Evolutionary conservation across 2,113 vertebrate genomes (phyloP).

Genomic region (Siniperca chuatsi): DNA sequence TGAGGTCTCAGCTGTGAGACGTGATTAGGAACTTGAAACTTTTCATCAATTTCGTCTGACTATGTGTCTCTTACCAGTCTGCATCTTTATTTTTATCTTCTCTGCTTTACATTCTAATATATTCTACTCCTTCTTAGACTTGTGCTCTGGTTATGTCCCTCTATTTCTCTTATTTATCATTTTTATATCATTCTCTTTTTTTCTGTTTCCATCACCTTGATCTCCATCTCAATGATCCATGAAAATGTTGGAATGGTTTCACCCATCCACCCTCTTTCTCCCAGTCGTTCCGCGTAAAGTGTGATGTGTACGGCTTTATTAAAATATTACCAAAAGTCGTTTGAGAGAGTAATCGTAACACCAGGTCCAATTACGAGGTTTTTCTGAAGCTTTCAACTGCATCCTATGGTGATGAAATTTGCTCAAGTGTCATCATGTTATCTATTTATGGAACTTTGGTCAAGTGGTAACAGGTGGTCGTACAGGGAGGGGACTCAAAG

Average conservation of each 20-base stretch:
- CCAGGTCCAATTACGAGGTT: background rate
- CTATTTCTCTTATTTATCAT: too few species aligned
- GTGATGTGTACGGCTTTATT: background rate
- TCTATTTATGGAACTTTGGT: background rate
- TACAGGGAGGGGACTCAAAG: too few species aligned
- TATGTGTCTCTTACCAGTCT: background rate
- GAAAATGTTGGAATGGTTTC: background rate
- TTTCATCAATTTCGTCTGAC: slow-evolving; percentile 10
- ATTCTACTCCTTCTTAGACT: background rate
- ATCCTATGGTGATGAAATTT: background rate
- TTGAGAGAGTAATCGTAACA: background rate
- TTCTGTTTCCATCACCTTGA: background rate
- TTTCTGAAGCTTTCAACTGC: too few species aligned
- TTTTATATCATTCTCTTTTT: too few species aligned
- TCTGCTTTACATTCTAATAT: background rate
- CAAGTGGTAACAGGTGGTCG: background rate
- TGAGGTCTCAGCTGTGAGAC: slow-evolving; percentile 64
- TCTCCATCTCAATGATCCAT: background rate
- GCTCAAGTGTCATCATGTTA: background rate
- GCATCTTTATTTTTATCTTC: background rate
- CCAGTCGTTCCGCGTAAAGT: background rate
- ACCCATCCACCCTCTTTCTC: background rate
- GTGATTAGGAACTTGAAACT: slow-evolving; percentile 44
- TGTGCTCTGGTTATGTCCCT: background rate
- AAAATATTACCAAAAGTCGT: background rate